Evolutionary conservation across 2,888 invertebrate genomes (phyloP).

Genomic region (Campoplex nolae): DNA sequence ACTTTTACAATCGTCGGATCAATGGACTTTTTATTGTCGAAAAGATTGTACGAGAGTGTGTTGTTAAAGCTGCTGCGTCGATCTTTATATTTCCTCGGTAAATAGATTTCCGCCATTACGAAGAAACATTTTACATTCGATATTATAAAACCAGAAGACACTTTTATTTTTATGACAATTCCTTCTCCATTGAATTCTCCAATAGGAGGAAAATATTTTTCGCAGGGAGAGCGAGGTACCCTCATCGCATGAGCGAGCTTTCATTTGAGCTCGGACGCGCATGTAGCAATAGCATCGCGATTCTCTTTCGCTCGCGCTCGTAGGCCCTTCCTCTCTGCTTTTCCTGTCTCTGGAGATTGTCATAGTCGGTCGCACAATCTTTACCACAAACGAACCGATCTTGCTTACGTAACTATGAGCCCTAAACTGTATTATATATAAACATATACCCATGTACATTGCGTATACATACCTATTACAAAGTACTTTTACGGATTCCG

Average conservation of each 20-base stretch:
- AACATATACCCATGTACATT: neutral
- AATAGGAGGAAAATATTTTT: slow-evolving; percentile 38
- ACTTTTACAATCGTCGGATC: neutral
- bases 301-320: slow-evolving; percentile 26
- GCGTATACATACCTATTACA: slow-evolving; percentile 7
- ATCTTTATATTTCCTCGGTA: neutral
- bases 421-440: slow-evolving; percentile 20
- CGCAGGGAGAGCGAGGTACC: neutral
- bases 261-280: slow-evolving; percentile 49
- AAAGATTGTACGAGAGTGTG: neutral
- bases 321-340: slow-evolving; percentile 25
- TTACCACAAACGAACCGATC: slow-evolving; percentile 56
- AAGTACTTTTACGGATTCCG: slow-evolving; percentile 19
- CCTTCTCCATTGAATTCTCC: slow-evolving; percentile 34
- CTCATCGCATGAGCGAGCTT: slow-evolving; percentile 47
- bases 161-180: slow-evolving; percentile 32
- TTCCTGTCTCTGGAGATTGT: slow-evolving; percentile 30
- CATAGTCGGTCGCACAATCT: slow-evolving; percentile 56
- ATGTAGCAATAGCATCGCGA: slow-evolving; percentile 35
- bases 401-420: slow-evolving; percentile 48
- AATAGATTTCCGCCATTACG: slow-evolving; percentile 11
- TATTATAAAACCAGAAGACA: slow-evolving; percentile 9
- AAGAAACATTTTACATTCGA: neutral
- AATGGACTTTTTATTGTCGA: neutral
- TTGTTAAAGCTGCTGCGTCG: slow-evolving; percentile 1